A percentile compares a stretch with the other conserved stretches of the same genome.
Evolutionary conservation across 1,140 invertebrate species (phyloP).

Genomic region (Brachionus asplanchnoidis): DNA sequence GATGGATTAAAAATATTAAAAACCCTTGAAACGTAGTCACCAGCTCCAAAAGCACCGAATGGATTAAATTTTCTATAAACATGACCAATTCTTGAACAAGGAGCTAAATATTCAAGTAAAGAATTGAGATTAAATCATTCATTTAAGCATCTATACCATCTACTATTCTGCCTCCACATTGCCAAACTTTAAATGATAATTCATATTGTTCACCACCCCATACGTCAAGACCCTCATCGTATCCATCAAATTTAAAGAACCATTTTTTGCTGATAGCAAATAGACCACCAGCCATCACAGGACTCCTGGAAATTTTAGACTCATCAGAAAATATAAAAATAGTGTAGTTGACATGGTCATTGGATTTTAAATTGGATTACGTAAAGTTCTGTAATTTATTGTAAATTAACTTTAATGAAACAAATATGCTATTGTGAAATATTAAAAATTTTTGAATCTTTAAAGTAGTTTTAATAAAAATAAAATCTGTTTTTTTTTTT

Average conservation of each 20-base stretch:
- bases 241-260: slow-evolving; percentile 67
- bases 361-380: no score
- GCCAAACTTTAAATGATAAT: slow-evolving; percentile 62
- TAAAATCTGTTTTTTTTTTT: no score
- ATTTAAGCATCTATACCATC: slow-evolving; percentile 64
- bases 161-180: slow-evolving; percentile 80
- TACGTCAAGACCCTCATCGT: slow-evolving; percentile 66
- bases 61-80: slow-evolving; percentile 96
- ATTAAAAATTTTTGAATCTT: no score
- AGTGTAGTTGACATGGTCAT: no score
- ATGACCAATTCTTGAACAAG: slow-evolving; percentile 94
- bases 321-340: no score
- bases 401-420: no score
- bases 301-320: slow-evolving; percentile 56
- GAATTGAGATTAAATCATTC: neutral
- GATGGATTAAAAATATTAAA: no score
- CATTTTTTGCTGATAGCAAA: slow-evolving; percentile 65
- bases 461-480: no score
- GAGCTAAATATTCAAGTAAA: slow-evolving; percentile 55
- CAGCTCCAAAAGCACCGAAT: slow-evolving; percentile 92
- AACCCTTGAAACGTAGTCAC: slow-evolving; percentile 43
- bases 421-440: no score
- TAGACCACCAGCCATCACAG: slow-evolving; percentile 68
- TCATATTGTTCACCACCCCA: slow-evolving; percentile 70
- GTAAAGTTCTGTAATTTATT: no score